Percentiles rank a stretch among this genome's conserved stretches.
Evolutionary conservation across 2,888 invertebrate genomes (phyloP).

Genomic region (Drosophila greeni): DNA sequence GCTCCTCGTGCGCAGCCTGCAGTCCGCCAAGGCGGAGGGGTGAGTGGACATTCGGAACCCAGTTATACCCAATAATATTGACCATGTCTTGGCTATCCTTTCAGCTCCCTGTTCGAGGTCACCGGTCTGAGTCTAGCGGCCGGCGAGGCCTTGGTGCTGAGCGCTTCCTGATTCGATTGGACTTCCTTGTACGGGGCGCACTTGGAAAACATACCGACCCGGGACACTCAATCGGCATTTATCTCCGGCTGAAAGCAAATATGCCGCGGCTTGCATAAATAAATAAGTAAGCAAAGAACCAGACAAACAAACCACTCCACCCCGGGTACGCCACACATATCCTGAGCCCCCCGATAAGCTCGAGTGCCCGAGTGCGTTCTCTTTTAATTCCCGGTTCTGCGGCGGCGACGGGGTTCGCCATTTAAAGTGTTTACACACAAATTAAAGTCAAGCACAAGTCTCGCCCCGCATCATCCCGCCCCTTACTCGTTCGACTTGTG

Average conservation of each 20-base stretch:
- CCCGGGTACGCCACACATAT: slow-evolving; percentile 13
- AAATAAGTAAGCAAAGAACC: slow-evolving; percentile 52
- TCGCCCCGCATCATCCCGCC: no score
- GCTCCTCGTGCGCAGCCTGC: slow-evolving; percentile 51
- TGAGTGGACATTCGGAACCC: neutral
- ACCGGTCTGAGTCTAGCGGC: slow-evolving; percentile 48
- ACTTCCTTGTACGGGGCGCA: slow-evolving; percentile 2
- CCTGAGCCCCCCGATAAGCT: slow-evolving; percentile 37
- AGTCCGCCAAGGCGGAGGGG: slow-evolving; percentile 31
- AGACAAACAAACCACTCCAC: slow-evolving; percentile 61
- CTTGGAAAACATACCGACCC: slow-evolving; percentile 10
- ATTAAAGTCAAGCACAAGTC: slow-evolving; percentile 66
- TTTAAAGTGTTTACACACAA: slow-evolving; percentile 72
- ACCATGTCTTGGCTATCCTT: neutral
- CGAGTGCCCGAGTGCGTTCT: slow-evolving; percentile 45
- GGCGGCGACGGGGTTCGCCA: slow-evolving; percentile 21
- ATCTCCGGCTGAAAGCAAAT: slow-evolving; percentile 52
- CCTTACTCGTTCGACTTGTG: neutral
- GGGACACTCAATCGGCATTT: slow-evolving; percentile 38
- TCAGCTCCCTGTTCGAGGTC: slow-evolving; percentile 44
- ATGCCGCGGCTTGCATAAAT: slow-evolving; percentile 53
- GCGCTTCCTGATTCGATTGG: slow-evolving; percentile 33
- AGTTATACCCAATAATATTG: neutral
- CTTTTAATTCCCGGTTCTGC: slow-evolving; percentile 32
- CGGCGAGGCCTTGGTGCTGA: slow-evolving; percentile 58